Evolutionary conservation across 1,140 invertebrate species (phyloP).

Genomic region (Scylla paramamosain): DNA sequence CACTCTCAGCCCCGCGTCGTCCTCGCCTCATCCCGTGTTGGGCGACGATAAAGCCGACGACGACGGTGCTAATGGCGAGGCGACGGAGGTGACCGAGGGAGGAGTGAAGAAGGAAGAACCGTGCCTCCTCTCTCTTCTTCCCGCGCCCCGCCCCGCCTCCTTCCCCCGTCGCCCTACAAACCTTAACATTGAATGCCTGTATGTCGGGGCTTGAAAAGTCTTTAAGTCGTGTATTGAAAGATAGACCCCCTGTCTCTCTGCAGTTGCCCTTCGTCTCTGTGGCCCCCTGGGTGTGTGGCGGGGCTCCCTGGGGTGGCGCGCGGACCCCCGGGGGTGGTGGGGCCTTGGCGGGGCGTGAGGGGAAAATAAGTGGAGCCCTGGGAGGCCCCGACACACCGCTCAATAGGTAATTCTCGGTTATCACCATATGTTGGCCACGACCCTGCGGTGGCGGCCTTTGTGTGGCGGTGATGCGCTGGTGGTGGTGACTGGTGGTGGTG

Average conservation of each 20-base stretch:
- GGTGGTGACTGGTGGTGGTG: not conserved
- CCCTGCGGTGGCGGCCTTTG: not conserved
- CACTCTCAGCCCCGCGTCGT: not conserved
- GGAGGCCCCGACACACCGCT: not conserved
- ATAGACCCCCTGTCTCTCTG: not conserved
- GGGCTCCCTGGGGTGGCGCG: not conserved
- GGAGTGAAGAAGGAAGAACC: not conserved
- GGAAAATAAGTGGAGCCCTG: constrained; percentile 7
- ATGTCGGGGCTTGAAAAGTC: not conserved
- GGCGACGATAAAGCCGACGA: not conserved
- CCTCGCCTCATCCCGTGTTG: not conserved
- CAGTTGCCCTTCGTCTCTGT: no score
- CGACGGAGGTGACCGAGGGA: not conserved
- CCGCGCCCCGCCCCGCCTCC: no score
- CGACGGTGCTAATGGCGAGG: not conserved
- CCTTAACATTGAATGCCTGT: no score
- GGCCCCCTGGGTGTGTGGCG: not conserved
- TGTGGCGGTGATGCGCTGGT: not conserved
- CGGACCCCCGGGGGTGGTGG: not conserved
- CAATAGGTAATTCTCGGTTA: not conserved
- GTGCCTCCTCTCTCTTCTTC: no score
- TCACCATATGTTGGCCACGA: not conserved
- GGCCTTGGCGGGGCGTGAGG: not conserved
- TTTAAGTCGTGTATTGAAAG: constrained; percentile 4
- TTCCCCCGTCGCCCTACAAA: no score